Base-by-base conservation (phyloP, 2,113 vertebrate genomes). In the Lipophrys pholis region DNA sequence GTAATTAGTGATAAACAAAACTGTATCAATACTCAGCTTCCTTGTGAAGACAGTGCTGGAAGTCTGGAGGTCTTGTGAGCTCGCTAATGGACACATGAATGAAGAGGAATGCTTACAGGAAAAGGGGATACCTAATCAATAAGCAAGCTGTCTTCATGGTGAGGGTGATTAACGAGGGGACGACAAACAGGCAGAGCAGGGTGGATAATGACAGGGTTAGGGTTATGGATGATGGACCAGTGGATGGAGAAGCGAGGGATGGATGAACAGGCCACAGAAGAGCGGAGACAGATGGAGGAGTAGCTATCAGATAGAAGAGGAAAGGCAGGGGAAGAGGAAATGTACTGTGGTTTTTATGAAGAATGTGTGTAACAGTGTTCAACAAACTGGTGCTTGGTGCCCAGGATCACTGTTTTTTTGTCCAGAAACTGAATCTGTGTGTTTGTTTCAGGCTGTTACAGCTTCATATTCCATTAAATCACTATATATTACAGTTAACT, bases 201-300 rank as follows among this genome's bases (percentile, higher is more conserved):
- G 0, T 11, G 7, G 5, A n/a, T n/a, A n/a, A n/a, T n/a, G n/a
- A n/a, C n/a, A n/a, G n/a, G n/a, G n/a, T n/a, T n/a, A n/a, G n/a
- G n/a, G n/a, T n/a, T n/a, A n/a, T n/a, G n/a, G 11, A 6, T 12
- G 43, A 45, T 14, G 21, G 50, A 38, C 53, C 54, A 11, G 41
- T 15, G 52, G 48, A n/a, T 49, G 51, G 43, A 54, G 11, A 7
- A 15, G 11, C 12, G 59, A 55, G 38, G 21, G 66, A 21, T 59
- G 84, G 70, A 61, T 21, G 54, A 52, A 58, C 50, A 53, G 52
- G 41, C 71, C 16, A 15, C 67, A 16, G 56, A 69, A 45, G 75
- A 79, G 36, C 45, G 69, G 66, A 74, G 58, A 79, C 84, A 89
- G 84, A 89, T 89, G 82, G 84, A 66, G 12, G 49, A 61, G 30